Evolutionary conservation across 2,113 vertebrate genomes (phyloP), one percentile per base, ranked within the genome.

Genomic region (Sterrhoptilus dennistouni): DNA sequence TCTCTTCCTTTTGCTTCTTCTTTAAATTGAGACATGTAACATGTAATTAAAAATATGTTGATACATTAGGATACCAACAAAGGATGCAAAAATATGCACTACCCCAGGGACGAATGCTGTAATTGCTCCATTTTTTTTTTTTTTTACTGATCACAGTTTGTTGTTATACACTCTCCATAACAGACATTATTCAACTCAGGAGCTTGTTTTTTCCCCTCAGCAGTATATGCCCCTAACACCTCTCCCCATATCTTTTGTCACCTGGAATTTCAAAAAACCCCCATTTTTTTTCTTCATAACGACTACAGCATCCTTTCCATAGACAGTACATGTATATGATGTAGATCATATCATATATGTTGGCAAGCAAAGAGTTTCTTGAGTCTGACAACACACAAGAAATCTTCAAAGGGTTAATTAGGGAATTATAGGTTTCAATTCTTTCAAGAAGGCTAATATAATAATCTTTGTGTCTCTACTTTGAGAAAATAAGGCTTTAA

Each of bases 51-150:
- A 88, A 86, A 65, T 56, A 68, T 13, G 45, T n/a, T 52, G 14
- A 68, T 45, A 45, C 2, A 54, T 8, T 69, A 68, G 45, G 21
- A 54, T 29, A 63, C 8, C 12, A 75, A 61, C 16, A 21, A 20
- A 44, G 36, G 17, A 64, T 2, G 1, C 3, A 76, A 86, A 84
- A 77, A 28, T 36, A 49, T 23, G 4, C 16, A 18, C 42, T 75
- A 80, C 5, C 8, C 3, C 5, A 2, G 33, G 71, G 12, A 44
- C 10, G 0, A 2, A 1, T 35, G 53, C 17, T 57, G 24, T 52
- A 7, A 12, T 8, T 56, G 7, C 14, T 23, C 12, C 5, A 44
- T 42, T 78, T 70, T 2, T 78, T 79, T 45, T n/a, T n/a, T n/a
- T 56, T 78, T 79, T 45, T 29, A 36, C 12, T 45, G 15, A 50